A percentile compares a stretch with the other conserved stretches of the same genome.
Conservation (phyloP, 2,113 vertebrate species). For the Hyaena hyaena region DNA sequence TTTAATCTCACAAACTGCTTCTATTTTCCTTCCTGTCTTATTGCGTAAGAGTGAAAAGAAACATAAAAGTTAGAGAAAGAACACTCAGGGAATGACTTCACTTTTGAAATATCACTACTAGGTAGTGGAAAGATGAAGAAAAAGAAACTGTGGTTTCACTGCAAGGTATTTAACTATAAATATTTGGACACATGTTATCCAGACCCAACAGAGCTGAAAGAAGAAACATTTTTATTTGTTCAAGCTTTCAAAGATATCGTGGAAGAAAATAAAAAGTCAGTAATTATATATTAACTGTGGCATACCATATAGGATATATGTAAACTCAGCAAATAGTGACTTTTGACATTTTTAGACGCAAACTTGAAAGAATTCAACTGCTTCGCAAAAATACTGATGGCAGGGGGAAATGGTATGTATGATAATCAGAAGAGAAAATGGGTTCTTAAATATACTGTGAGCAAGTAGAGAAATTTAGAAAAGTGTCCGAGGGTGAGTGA, state of each 20-base stretch:
- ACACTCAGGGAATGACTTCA: neutral
- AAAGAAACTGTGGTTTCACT: neutral
- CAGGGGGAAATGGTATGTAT: neutral
- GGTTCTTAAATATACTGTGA: neutral
- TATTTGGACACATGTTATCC: conserved; percentile 10
- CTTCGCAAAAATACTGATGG: neutral
- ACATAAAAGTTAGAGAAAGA: neutral
- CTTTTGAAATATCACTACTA: conserved; percentile 6
- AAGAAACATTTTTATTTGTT: conserved; percentile 36
- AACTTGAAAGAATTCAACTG: neutral
- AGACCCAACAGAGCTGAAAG: conserved; percentile 8
- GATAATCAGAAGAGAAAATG: neutral
- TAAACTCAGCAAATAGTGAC: neutral
- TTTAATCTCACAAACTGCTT: neutral
- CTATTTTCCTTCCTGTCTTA: neutral
- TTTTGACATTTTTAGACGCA: neutral
- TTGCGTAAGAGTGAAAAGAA: neutral
- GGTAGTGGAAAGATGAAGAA: neutral
- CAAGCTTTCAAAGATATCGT: conserved; percentile 1
- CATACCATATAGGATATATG: neutral
- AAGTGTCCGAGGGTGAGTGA: neutral
- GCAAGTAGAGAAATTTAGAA: neutral
- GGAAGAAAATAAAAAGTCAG: neutral
- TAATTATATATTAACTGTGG: neutral
- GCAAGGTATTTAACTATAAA: neutral